phyloP scores from a whole-genome alignment of 2,797 vertebrate genomes.

The Mycteria americana region DNA sequence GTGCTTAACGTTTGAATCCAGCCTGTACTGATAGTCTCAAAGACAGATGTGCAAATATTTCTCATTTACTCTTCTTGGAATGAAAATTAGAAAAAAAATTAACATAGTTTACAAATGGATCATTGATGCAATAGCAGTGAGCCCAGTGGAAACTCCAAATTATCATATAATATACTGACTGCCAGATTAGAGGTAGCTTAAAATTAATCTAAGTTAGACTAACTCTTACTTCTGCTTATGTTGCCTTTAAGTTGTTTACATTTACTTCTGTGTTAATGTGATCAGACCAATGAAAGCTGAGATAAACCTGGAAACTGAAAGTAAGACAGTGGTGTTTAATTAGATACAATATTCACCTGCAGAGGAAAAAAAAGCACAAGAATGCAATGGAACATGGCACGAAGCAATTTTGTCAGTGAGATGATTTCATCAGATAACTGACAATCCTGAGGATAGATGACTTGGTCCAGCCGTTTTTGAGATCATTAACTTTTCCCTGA shows the following conservation, averaged over 20 bases:
- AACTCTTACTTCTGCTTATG: background rate
- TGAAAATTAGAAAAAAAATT: background rate
- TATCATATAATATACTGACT: background rate
- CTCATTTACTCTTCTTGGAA: background rate
- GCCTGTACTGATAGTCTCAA: background rate
- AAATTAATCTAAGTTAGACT: background rate
- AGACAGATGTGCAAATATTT: background rate
- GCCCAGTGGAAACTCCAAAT: background rate
- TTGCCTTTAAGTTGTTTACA: background rate
- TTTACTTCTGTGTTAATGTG: background rate
- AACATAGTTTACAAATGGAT: background rate
- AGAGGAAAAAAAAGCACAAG: fast-evolving
- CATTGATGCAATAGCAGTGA: background rate
- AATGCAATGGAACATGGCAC: background rate
- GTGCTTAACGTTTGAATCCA: background rate
- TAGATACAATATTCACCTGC: background rate
- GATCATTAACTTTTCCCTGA: background rate
- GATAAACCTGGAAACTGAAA: background rate
- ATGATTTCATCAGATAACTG: background rate
- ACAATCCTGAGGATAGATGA: background rate
- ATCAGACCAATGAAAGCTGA: background rate
- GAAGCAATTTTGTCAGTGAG: background rate
- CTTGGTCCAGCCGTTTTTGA: background rate
- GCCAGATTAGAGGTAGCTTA: background rate
- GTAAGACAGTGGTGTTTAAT: background rate